phyloP scores from a whole-genome alignment of 2,113 vertebrate species.

The Steatornis caripensis region DNA sequence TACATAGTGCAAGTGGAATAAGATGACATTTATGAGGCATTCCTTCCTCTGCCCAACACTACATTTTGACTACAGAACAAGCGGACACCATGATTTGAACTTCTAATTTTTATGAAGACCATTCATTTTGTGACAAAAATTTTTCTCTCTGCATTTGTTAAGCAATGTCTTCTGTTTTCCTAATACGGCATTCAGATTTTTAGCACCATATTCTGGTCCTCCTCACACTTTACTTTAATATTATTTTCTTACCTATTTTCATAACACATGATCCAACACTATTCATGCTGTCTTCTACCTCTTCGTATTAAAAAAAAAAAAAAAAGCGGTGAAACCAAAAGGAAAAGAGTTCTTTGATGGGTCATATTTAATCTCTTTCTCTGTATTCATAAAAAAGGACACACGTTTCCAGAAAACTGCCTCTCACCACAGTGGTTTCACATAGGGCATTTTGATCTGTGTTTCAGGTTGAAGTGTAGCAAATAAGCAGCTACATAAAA shows the following conservation, averaged over 20 bases:
- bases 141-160: not conserved
- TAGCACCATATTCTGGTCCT: not conserved
- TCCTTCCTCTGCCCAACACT: not conserved
- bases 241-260: not conserved
- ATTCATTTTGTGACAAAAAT: not conserved
- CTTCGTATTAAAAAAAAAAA: not conserved
- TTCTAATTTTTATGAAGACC: not conserved
- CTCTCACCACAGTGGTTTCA: not conserved
- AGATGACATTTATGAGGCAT: not conserved
- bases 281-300: not conserved
- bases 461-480: not conserved
- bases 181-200: not conserved
- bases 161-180: not conserved
- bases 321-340: not conserved
- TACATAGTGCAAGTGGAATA: not conserved
- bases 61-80: not conserved
- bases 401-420: not conserved
- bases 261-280: not conserved
- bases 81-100: not conserved
- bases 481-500: not conserved
- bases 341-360: not conserved
- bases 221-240: not conserved
- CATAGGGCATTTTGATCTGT: not conserved
- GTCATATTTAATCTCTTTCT: not conserved
- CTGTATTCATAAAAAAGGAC: not conserved